A percentile compares a stretch with the other conserved stretches of the same genome.
phyloP scores from a whole-genome alignment of 2,797 vertebrate genomes.

The Linurgus olivaceus region DNA sequence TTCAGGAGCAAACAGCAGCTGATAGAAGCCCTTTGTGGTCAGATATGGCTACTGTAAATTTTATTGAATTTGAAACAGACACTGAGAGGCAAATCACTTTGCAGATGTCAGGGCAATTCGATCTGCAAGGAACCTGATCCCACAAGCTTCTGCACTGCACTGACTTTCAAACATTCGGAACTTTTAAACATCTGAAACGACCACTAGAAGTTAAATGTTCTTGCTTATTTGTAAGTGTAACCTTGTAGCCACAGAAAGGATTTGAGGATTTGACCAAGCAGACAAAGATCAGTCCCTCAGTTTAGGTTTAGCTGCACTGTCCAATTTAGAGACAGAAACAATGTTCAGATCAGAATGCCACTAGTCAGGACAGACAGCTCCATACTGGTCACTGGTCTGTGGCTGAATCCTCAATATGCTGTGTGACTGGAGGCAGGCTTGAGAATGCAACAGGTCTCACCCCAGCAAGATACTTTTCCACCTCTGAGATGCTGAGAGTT shows the following conservation, averaged over 20 bases:
- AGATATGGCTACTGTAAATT: conserved; percentile 29
- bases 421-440: neutral
- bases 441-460: neutral
- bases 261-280: neutral
- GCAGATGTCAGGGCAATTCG: conserved; percentile 26
- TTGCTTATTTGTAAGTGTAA: neutral
- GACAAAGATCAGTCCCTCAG: neutral
- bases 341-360: neutral
- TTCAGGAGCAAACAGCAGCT: neutral
- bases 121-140: neutral
- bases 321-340: neutral
- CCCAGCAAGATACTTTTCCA: neutral
- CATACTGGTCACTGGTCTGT: neutral
- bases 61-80: conserved; percentile 53
- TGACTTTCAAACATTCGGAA: neutral
- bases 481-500: neutral
- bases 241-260: neutral
- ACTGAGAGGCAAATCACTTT: conserved; percentile 23
- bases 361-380: neutral
- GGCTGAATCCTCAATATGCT: neutral
- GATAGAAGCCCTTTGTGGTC: conserved; percentile 20
- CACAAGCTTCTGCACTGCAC: neutral
- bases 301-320: neutral
- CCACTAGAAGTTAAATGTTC: neutral
- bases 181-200: neutral